phyloP scores from a whole-genome alignment of 2,113 vertebrate genomes.

The Microtus ochrogaster region DNA sequence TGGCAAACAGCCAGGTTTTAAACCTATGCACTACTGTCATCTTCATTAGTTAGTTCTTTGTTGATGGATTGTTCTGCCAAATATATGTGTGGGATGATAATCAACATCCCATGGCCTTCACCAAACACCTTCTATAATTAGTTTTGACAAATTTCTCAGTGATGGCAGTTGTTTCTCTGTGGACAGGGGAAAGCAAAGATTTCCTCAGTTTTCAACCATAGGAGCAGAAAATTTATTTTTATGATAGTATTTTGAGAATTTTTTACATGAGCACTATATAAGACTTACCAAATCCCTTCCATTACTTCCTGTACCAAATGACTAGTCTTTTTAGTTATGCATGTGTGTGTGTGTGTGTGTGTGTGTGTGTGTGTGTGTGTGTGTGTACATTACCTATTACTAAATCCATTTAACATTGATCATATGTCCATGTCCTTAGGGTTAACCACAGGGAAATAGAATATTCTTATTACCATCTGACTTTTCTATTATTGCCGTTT shows the following conservation, averaged over 20 bases:
- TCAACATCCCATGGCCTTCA: background rate
- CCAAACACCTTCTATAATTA: background rate
- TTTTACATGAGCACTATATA: background rate
- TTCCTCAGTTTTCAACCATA: background rate
- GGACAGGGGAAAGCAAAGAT: fast-evolving
- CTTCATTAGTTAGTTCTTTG: background rate
- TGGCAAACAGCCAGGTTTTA: background rate
- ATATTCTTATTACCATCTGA: background rate
- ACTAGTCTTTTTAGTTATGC: too few relatives aligned
- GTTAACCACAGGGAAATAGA: background rate
- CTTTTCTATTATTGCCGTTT: background rate
- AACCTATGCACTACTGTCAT: background rate
- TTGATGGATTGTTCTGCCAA: background rate
- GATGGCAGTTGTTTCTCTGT: background rate
- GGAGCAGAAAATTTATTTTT: background rate
- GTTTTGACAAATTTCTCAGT: background rate
- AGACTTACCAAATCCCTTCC: too few relatives aligned
- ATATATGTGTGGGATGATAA: background rate
- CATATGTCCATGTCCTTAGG: background rate
- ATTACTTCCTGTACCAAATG: too few relatives aligned
- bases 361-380: background rate
- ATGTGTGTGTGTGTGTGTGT: too few relatives aligned
- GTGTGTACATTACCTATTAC: background rate
- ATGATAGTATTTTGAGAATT: background rate
- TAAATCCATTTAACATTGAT: background rate